These are phyloP conservation scores for Armadillidium nasatum DNA, from an alignment of 1,140 invertebrate species.

Conservation along the genomic window DNA sequence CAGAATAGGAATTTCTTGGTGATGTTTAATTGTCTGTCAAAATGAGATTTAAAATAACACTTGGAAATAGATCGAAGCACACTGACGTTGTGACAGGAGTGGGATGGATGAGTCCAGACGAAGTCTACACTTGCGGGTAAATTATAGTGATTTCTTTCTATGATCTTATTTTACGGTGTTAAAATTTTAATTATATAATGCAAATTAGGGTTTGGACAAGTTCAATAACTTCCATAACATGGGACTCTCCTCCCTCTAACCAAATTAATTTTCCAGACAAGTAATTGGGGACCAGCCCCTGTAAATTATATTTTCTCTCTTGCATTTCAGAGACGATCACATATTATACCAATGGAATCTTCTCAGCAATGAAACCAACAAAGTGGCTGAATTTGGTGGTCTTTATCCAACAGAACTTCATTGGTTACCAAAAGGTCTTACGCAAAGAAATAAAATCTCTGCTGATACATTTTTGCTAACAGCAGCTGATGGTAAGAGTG, in stretches of 20 bases:
- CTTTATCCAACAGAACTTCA: slow-evolving; percentile 85
- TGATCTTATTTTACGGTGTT: no score
- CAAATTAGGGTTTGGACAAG: no score
- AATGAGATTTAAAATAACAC: slow-evolving; percentile 77
- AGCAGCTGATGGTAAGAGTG: slow-evolving; percentile 54
- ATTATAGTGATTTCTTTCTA: no score
- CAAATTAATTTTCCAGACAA: no score
- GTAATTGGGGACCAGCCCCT: no score
- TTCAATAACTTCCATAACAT: no score
- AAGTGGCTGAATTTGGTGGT: slow-evolving; percentile 71
- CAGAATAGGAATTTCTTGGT: no score
- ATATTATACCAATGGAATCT: slow-evolving; percentile 82
- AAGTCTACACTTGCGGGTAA: slow-evolving; percentile 70
- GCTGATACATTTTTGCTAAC: slow-evolving; percentile 80
- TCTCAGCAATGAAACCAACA: slow-evolving; percentile 67
- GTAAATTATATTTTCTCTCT: no score
- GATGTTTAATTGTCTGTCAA: slow-evolving; percentile 34
- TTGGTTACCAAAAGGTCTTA: slow-evolving; percentile 63
- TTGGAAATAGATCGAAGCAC: slow-evolving; percentile 66
- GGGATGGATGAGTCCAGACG: slow-evolving; percentile 85
- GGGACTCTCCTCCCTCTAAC: no score
- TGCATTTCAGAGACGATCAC: slow-evolving; percentile 74
- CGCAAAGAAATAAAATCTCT: slow-evolving; percentile 62
- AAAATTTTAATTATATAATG: no score
- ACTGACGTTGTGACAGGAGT: slow-evolving; percentile 74